Evolutionary conservation across 2,888 invertebrate species (phyloP), one percentile per base, ranked within the genome.

Genomic region (Athripsodes cinereus): DNA sequence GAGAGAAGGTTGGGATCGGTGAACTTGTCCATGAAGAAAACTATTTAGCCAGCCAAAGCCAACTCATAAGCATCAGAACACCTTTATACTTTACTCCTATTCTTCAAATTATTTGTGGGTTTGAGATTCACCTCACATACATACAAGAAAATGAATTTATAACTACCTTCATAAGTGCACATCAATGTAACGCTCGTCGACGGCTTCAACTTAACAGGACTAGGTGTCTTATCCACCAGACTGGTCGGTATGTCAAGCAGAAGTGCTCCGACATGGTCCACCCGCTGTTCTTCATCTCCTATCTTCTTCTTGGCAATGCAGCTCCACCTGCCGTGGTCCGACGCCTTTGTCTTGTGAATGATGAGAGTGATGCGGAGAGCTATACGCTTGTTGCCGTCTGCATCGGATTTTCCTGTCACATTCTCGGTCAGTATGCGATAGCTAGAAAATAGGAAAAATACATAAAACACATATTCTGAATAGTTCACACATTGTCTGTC

Each of bases 81-180:
- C n/a, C n/a, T n/a, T n/a, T n/a, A n/a, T n/a, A n/a, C n/a, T n/a
- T n/a, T n/a, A n/a, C n/a, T n/a, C n/a, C n/a, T n/a, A n/a, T n/a
- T n/a, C n/a, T n/a, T n/a, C n/a, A n/a, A n/a, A n/a, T n/a, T n/a
- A n/a, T n/a, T n/a, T n/a, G n/a, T n/a, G n/a, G n/a, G n/a, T n/a
- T n/a, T n/a, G n/a, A n/a, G n/a, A n/a, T n/a, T n/a, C n/a, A n/a
- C n/a, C n/a, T n/a, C n/a, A n/a, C n/a, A n/a, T n/a, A n/a, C n/a
- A n/a, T n/a, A n/a, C n/a, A n/a, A n/a, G n/a, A n/a, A n/a, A n/a
- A n/a, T n/a, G n/a, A n/a, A n/a, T n/a, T n/a, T n/a, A 40, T 31
- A 20, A 11, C 10, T 50, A 78, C 78, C 72, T 72, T 76, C 72
- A 66, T 78, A 78, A 50, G 69, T 62, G 66, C 78, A 79, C 34